These are phyloP conservation scores for Oasisia sp. DNA, from an alignment of 2,888 invertebrate genomes.

Conservation along the genomic window DNA sequence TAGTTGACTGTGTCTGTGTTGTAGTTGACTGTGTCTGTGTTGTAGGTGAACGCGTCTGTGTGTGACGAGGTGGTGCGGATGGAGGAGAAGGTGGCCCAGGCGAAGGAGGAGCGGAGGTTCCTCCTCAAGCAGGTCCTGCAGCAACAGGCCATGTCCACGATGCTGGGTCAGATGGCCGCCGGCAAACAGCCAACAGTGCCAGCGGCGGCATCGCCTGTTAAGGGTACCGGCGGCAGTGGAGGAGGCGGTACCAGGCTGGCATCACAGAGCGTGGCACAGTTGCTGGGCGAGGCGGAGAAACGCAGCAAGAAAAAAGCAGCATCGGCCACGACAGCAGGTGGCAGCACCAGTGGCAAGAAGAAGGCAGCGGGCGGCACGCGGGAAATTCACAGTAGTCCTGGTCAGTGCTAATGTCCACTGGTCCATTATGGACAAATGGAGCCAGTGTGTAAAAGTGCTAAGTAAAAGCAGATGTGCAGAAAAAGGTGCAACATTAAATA, in stretches of 20 bases:
- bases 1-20: no score
- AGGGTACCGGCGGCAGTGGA: background rate
- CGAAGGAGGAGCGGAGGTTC: conserved; percentile 81
- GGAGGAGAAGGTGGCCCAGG: conserved; percentile 82
- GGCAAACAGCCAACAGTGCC: conserved; percentile 8
- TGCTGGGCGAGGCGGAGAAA: conserved; percentile 38
- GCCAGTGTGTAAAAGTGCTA: no score
- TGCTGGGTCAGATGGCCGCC: conserved; percentile 18
- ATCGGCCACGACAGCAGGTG: background rate
- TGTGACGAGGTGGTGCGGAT: conserved; percentile 89
- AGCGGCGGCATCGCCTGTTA: conserved; percentile 17
- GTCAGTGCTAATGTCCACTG: background rate
- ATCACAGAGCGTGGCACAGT: conserved; percentile 35
- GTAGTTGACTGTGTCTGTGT: background rate
- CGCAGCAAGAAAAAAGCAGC: conserved; percentile 30
- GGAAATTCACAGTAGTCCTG: conserved; percentile 14
- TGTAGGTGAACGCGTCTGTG: background rate
- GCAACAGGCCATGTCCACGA: conserved; percentile 54
- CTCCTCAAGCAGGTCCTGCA: conserved; percentile 45
- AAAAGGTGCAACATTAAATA: no score
- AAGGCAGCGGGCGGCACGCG: background rate
- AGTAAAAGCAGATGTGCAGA: no score
- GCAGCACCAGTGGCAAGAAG: conserved; percentile 20
- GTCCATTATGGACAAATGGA: background rate
- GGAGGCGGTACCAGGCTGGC: background rate